Base-by-base conservation (phyloP, 2,888 invertebrate species). In the Temnothorax rugatulus region DNA sequence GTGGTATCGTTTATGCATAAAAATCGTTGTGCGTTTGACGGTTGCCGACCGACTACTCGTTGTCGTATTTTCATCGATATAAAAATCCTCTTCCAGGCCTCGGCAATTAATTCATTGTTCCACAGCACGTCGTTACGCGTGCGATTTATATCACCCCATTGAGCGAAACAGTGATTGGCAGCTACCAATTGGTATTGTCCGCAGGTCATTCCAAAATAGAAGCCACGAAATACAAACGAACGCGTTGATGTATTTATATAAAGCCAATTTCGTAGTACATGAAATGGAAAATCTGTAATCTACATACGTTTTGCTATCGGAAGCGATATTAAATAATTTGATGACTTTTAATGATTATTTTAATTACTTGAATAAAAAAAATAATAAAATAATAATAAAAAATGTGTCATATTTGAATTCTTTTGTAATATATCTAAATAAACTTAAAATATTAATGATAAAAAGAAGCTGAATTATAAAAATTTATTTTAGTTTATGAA, bases 111-210 rank as follows among this genome's bases (percentile, higher is more conserved):
- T n/a, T 41, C 7, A 15, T 71, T 15, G 50, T 29, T 34, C 47
- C 13, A 13, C 41, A 38, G 59, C 5, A 44, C 29, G 25, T 59
- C 71, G 71, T 81, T 81, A 50, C 38, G 25, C 25, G 69, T 2
- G 21, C 47, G 38, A 71, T 81, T 81, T 81, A 81, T 81, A 61
- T 47, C 71, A 59, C 44, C 25, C 47, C 15, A 71, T 71, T 59
- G 59, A 71, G 0, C 57, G 15, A 54, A 54, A 69, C 18, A 25
- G 59, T 81, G 79, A 81, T 81, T 81, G 71, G 34, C 71, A 71
- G 47, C 47, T 71, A 71, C 21, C 59, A 25, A 71, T 79, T 47
- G 57, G 47, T 34, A 71, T 79, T 79, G 59, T 79, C 25, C 79
- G 13, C 15, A 44, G 57, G 69, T 47, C 8, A 59, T 59, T 50